A percentile compares a stretch with the other conserved stretches of the same genome.
Conservation (phyloP, 2,888 invertebrate species). For the Nasonia oneida region DNA sequence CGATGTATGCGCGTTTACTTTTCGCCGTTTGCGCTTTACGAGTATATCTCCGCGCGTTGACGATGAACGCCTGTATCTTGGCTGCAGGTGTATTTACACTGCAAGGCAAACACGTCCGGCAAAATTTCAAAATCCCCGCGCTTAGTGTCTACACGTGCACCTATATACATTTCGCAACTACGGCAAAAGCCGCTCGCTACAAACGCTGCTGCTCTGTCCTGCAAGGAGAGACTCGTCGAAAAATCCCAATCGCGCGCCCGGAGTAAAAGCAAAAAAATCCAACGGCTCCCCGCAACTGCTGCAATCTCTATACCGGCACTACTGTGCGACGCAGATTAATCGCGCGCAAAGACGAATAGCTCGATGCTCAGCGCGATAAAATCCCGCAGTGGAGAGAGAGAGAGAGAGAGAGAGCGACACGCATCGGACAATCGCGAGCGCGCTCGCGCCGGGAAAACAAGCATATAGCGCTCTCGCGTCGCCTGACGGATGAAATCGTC, state of each 20-base stretch:
- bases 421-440: constrained; percentile 8
- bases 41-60: not conserved
- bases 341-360: constrained; percentile 21
- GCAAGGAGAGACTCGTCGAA: not conserved
- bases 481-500: constrained; percentile 42
- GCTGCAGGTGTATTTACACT: not conserved
- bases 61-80: not conserved
- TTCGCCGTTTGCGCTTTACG: not conserved
- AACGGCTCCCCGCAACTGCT: not conserved
- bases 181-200: not conserved
- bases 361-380: constrained; percentile 13
- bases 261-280: not conserved
- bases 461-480: not conserved
- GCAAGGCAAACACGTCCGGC: not conserved
- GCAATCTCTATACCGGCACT: not conserved
- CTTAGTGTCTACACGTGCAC: not conserved
- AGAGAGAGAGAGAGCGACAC: not conserved
- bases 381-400: not conserved
- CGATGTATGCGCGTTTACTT: not conserved
- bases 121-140: not conserved
- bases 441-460: not conserved
- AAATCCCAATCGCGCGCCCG: not conserved
- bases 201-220: not conserved
- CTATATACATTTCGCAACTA: not conserved
- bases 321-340: constrained; percentile 3